Evolutionary conservation across 2,888 invertebrate species (phyloP).

Genomic region (Hydrotaea diabolus): DNA sequence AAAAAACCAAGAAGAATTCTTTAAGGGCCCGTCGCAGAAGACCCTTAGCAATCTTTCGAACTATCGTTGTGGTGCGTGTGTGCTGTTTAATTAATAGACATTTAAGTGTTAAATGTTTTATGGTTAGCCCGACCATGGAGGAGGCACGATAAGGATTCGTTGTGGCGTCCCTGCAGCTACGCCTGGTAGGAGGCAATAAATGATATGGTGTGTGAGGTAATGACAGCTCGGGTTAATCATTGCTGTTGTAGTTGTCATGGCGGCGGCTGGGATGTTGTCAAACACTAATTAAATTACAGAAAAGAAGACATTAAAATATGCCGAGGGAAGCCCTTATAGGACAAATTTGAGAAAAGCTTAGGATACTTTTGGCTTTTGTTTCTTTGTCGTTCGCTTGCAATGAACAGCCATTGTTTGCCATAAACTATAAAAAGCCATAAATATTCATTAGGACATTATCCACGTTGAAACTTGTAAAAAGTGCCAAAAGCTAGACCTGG

Average conservation of each 20-base stretch:
- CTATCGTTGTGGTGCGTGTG: background rate
- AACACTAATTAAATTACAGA: slow-evolving; percentile 53
- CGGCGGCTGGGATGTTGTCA: slow-evolving; percentile 56
- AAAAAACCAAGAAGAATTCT: background rate
- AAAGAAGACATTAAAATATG: background rate
- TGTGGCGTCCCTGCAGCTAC: background rate
- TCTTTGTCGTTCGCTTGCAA: too few species aligned
- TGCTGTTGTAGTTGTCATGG: slow-evolving; percentile 40
- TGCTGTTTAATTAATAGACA: slow-evolving; percentile 63
- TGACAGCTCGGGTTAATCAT: slow-evolving; percentile 46
- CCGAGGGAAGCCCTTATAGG: too few species aligned
- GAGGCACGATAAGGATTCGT: background rate
- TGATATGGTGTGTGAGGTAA: background rate
- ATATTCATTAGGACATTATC: background rate
- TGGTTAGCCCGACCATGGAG: background rate
- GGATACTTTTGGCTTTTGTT: too few species aligned
- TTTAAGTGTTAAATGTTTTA: slow-evolving; percentile 46
- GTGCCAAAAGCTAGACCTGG: background rate
- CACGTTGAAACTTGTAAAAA: background rate
- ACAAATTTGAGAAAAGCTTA: too few species aligned
- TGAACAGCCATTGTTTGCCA: background rate
- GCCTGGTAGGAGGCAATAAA: background rate
- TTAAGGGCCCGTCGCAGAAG: background rate
- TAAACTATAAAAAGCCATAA: background rate
- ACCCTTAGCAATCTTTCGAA: background rate